Base-by-base conservation (phyloP, 2,113 vertebrate genomes). In the Grammomys dolichurus region DNA sequence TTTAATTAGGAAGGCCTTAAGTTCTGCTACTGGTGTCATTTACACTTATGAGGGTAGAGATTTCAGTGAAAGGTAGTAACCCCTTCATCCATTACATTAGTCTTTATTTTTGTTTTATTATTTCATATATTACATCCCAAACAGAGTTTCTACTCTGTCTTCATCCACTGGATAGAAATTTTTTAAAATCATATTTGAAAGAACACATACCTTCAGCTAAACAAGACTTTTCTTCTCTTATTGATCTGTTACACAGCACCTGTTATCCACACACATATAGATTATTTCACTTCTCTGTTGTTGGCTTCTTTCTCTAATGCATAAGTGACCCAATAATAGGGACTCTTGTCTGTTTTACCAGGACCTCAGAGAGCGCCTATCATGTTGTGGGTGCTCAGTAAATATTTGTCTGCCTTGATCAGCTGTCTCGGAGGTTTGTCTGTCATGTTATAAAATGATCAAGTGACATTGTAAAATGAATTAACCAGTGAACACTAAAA, bases 401-500 rank as follows among this genome's bases (percentile, higher is more conserved):
- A 91, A 89, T 91, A 87, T 63, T 94, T 84, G 26, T 51, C 36
- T 84, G 93, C 95, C 85, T 87, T 93, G 48, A 92, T 40, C 65
- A 96, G 97, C 96, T 77, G 90, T 96, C 97, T 97, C 94, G 97
- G 97, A 97, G 97, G 98, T 96, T 95, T 94, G 7, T 40, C 73
- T 95, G 94, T 84, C 97, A 98, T 98, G 94, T 98, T 98, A 97
- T 89, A 97, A 96, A 98, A 97, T 97, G 98, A 98, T 97, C 96
- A 98, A 98, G 98, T 96, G 96, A 98, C 96, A 98, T 98, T 94
- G 89, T 56, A 26, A 97, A 98, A 95, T 97, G 96, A 98, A 98
- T 97, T 98, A 97, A 93, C 95, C 96, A 97, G 96, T 98, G 98
- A 98, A 98, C 96, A 98, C 97, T 97, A 98, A 98, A 98, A 98